A percentile compares a stretch with the other conserved stretches of the same genome.
phyloP scores from a whole-genome alignment of 2,888 invertebrate species.

The Oscheius myriophilus region DNA sequence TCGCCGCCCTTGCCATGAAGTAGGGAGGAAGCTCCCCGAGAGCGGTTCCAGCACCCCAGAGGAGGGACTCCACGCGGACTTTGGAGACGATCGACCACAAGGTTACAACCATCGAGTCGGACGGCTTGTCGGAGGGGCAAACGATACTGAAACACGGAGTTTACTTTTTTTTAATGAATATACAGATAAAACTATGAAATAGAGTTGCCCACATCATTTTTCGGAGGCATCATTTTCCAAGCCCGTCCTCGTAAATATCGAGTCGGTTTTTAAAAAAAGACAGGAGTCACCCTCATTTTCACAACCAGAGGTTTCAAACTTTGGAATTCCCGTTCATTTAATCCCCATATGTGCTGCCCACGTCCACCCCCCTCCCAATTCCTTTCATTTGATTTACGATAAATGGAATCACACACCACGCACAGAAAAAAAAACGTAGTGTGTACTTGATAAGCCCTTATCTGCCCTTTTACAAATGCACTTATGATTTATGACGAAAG shows the following conservation, averaged over 20 bases:
- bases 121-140: slow-evolving; percentile 78
- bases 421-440: neutral
- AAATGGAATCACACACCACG: neutral
- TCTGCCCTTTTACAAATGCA: neutral
- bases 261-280: too few species aligned
- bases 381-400: too few species aligned
- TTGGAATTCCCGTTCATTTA: too few species aligned
- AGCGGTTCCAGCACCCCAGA: slow-evolving; percentile 91
- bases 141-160: slow-evolving; percentile 80
- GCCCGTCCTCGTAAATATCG: too few species aligned
- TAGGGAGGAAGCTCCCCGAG: slow-evolving; percentile 98
- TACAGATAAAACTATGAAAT: neutral
- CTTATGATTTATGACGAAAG: neutral
- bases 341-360: too few species aligned
- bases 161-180: neutral
- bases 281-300: too few species aligned
- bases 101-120: slow-evolving; percentile 77
- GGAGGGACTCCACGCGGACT: slow-evolving; percentile 90
- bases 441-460: neutral
- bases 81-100: slow-evolving; percentile 94
- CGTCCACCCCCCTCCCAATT: too few species aligned
- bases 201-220: too few species aligned
- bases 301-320: too few species aligned
- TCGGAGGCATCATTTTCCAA: too few species aligned
- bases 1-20: slow-evolving; percentile 94